Evolutionary conservation across 1,140 invertebrate species (phyloP).

Genomic region (Conopomorpha cramerella): DNA sequence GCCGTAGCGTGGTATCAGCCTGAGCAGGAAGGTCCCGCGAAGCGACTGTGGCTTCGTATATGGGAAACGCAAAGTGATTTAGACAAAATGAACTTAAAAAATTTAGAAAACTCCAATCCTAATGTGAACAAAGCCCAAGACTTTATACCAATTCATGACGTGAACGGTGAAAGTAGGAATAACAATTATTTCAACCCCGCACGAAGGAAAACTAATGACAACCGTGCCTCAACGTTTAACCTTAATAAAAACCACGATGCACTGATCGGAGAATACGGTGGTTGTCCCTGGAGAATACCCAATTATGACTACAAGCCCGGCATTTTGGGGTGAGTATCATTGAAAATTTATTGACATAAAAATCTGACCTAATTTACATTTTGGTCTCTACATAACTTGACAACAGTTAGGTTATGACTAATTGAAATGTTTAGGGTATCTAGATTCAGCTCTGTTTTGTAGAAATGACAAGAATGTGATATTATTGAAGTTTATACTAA

Average conservation of each 20-base stretch:
- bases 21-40: conserved; percentile 94
- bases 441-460: too few species aligned
- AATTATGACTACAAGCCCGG: conserved; percentile 73
- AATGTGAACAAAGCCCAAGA: conserved; percentile 61
- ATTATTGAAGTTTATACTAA: too few species aligned
- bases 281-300: conserved; percentile 84
- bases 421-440: too few species aligned
- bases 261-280: conserved; percentile 82
- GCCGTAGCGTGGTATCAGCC: conserved; percentile 95
- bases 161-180: conserved; percentile 63
- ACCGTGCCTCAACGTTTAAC: conserved; percentile 87
- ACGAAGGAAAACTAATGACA: conserved; percentile 80
- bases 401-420: too few species aligned
- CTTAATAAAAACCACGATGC: conserved; percentile 83
- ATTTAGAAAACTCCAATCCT: conserved; percentile 62
- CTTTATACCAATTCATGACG: conserved; percentile 58
- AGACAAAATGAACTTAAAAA: conserved; percentile 71
- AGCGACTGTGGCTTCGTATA: conserved; percentile 89
- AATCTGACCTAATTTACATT: too few species aligned
- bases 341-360: too few species aligned
- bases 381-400: too few species aligned
- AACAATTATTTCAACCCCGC: conserved; percentile 76
- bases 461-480: too few species aligned
- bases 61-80: conserved; percentile 78
- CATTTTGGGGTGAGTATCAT: conserved; percentile 77